Evolutionary conservation across 2,797 vertebrate genomes (phyloP).

Genomic region (Karalla daura): DNA sequence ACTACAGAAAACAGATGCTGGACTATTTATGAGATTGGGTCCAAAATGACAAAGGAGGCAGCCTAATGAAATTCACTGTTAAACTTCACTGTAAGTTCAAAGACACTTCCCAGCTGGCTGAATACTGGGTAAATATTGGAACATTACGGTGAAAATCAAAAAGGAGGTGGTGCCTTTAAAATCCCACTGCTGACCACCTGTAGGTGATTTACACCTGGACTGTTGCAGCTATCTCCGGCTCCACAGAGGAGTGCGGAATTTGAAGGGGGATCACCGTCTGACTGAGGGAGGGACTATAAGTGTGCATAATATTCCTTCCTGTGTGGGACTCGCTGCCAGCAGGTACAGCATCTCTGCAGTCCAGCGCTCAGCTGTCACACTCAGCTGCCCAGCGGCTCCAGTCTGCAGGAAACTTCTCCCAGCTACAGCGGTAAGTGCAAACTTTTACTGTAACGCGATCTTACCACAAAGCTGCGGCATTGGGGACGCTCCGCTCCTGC

Average conservation of each 20-base stretch:
- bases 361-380: conserved; percentile 75
- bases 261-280: conserved; percentile 76
- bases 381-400: conserved; percentile 58
- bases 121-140: background rate
- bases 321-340: conserved; percentile 72
- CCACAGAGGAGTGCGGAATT: conserved; percentile 50
- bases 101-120: background rate
- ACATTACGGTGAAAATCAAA: background rate
- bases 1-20: background rate
- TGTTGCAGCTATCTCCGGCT: conserved; percentile 30
- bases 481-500: background rate
- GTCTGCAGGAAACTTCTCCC: conserved; percentile 69
- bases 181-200: background rate
- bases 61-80: conserved; percentile 3
- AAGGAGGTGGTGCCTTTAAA: no score
- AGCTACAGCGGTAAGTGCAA: conserved; percentile 71
- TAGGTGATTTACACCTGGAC: conserved; percentile 56
- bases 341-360: conserved; percentile 83
- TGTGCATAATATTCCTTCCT: conserved; percentile 80
- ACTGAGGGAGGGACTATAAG: conserved; percentile 83
- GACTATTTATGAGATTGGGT: background rate
- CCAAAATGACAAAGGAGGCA: background rate
- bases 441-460: conserved; percentile 35
- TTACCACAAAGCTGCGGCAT: background rate
- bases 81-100: background rate